Conservation (phyloP, 2,113 vertebrate genomes). For the Clupea harengus region DNA sequence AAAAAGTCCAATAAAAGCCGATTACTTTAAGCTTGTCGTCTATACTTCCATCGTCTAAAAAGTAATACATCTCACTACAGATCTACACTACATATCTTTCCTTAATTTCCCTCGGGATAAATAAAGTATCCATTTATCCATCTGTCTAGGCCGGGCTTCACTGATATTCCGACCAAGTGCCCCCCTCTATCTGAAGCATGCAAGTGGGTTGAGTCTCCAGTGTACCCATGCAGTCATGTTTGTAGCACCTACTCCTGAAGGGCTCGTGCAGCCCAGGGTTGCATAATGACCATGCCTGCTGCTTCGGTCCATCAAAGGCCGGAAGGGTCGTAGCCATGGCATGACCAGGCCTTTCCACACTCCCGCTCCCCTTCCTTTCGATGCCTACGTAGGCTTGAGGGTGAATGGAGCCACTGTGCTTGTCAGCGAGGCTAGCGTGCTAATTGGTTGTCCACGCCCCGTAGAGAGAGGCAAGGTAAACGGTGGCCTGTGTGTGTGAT, state of each 20-base stretch:
- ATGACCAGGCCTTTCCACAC: conserved; percentile 21
- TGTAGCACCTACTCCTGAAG: conserved; percentile 42
- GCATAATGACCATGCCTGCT: conserved; percentile 26
- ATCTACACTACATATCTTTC: too few relatives aligned
- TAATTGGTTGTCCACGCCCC: conserved; percentile 45
- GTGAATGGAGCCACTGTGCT: conserved; percentile 63
- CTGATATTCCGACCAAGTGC: not conserved
- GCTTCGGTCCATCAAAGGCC: conserved; percentile 33
- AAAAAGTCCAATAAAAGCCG: not conserved
- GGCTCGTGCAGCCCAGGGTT: conserved; percentile 22
- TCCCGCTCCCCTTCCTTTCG: conserved; percentile 18
- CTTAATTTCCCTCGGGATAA: too few relatives aligned
- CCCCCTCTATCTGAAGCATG: not conserved
- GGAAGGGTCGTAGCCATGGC: not conserved
- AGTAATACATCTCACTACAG: too few relatives aligned
- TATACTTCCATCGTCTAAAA: not conserved
- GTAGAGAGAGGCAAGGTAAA: not conserved
- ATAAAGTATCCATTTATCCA: not conserved
- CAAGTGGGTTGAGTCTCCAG: too few relatives aligned
- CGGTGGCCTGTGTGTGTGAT: conserved; percentile 13
- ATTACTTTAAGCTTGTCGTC: not conserved
- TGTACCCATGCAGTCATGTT: conserved; percentile 26
- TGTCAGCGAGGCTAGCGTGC: conserved; percentile 27
- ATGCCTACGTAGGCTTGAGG: conserved; percentile 37
- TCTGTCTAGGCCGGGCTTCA: too few relatives aligned